Base-by-base conservation (phyloP, 2,797 vertebrate species). In the Chelidonichthys spinosus region DNA sequence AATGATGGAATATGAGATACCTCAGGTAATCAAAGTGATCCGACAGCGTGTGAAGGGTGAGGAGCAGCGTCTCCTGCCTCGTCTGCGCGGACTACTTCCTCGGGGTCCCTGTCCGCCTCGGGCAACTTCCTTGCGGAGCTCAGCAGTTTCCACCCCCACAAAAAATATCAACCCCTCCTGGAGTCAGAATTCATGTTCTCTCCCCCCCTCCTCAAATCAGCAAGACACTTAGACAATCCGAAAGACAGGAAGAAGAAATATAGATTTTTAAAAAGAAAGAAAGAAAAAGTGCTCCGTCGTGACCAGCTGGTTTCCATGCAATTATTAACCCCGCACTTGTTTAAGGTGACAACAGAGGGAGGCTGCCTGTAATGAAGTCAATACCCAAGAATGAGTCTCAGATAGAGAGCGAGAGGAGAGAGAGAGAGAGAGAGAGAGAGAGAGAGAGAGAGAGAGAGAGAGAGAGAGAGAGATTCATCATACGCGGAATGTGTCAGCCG, bases 71-170 rank as follows among this genome's bases (percentile, higher is more conserved):
- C 64, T 78, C 69, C 82, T 54, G 71, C 69, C 81, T 79, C 72
- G 25, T 25, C 63, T 71, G 56, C 56, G 40, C 54, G 64, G 75
- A 76, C 79, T 90, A 25, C 89, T 82, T 76, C 32, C 64, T 69
- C 2, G 63, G 83, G 88, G 74, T 88, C 69, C 82, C 81, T 74
- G 84, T 76, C 79, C 81, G 86, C 91, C 91, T 87, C 77, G 33
- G 85, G 87, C 85, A 93, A 94, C 92, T 94, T 94, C 92, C 89
- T 90, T 92, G 92, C 91, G 86, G 84, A 93, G 85, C 90, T 91
- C 90, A 92, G 92, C 92, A 93, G 89, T 92, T 91, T 60, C 11
- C 17, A 46, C 13, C 43, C 56, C 56, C 4, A 14, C n/a, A 54
- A 54, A 25, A 78, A 67, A 81, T 60, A 68, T 44, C 75, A 69